These are phyloP conservation scores for Drosophila aldrichi DNA, from an alignment of 2,888 invertebrate species.

Conservation along the genomic window DNA sequence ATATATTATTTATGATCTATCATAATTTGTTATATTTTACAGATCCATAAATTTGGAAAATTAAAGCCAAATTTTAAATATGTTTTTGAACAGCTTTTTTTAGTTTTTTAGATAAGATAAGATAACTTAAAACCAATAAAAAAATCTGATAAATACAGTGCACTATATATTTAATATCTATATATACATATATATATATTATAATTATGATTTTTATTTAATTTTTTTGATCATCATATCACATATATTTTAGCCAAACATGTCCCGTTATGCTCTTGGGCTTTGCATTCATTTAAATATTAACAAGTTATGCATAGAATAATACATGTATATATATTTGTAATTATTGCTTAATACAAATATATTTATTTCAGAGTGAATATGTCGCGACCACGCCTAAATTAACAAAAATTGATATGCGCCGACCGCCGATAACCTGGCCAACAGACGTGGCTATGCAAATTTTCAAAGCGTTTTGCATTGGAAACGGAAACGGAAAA, in stretches of 20 bases:
- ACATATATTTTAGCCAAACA: neutral
- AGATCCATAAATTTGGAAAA: no score
- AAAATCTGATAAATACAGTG: no score
- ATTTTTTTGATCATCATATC: no score
- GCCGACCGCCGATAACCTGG: constrained; percentile 37
- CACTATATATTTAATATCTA: no score
- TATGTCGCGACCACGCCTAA: constrained; percentile 27
- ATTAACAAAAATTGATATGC: constrained; percentile 43
- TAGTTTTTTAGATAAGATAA: no score
- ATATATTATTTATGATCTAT: neutral
- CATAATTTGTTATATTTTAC: no score
- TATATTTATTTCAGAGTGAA: constrained; percentile 28
- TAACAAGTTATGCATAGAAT: neutral
- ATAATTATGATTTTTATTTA: no score
- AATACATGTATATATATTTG: neutral
- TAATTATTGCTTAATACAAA: constrained; percentile 15
- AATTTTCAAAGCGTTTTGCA: constrained; percentile 46
- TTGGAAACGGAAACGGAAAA: constrained; percentile 73
- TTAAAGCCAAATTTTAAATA: no score
- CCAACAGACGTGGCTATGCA: constrained; percentile 46
- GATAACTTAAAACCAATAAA: no score
- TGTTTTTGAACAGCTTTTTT: no score
- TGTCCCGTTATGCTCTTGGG: neutral
- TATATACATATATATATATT: no score
- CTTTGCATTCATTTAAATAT: neutral